Evolutionary conservation across 2,113 vertebrate species (phyloP).

Genomic region (Chaenogobius annularis): DNA sequence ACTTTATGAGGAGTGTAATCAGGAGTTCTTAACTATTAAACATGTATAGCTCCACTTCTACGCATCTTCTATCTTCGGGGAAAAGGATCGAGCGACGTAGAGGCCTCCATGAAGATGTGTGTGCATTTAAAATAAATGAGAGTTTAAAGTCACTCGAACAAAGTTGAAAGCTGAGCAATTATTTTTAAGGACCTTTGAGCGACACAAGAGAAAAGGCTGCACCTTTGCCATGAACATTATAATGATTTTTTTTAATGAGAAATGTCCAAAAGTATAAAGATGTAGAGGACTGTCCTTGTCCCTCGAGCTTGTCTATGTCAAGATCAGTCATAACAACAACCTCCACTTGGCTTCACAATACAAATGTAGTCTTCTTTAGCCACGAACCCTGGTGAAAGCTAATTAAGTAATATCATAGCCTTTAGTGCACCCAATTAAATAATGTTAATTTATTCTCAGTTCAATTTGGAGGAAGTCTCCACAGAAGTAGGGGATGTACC

Average conservation of each 20-base stretch:
- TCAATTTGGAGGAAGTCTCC: conserved; percentile 73
- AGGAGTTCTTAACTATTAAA: background rate
- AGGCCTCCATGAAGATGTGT: background rate
- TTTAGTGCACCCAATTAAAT: conserved; percentile 81
- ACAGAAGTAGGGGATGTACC: conserved; percentile 52
- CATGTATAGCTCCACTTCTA: background rate
- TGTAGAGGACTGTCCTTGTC: conserved; percentile 63
- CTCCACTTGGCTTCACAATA: conserved; percentile 42
- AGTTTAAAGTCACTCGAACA: background rate
- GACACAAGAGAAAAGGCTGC: conserved; percentile 39
- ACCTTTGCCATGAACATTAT: conserved; percentile 33
- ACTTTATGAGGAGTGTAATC: too few species aligned
- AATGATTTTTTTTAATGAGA: conserved; percentile 53
- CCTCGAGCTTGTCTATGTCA: conserved; percentile 56
- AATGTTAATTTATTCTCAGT: conserved; percentile 82
- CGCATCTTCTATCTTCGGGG: too few species aligned
- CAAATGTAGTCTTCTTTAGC: conserved; percentile 53
- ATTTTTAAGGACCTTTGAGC: conserved; percentile 11
- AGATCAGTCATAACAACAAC: conserved; percentile 52
- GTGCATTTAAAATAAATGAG: background rate
- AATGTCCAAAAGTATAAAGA: conserved; percentile 41
- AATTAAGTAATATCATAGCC: conserved; percentile 79
- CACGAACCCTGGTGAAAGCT: conserved; percentile 68
- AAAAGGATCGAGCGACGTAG: background rate
- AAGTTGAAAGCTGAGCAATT: background rate